phyloP scores from a whole-genome alignment of 2,888 invertebrate genomes.

The Spialia ferax region DNA sequence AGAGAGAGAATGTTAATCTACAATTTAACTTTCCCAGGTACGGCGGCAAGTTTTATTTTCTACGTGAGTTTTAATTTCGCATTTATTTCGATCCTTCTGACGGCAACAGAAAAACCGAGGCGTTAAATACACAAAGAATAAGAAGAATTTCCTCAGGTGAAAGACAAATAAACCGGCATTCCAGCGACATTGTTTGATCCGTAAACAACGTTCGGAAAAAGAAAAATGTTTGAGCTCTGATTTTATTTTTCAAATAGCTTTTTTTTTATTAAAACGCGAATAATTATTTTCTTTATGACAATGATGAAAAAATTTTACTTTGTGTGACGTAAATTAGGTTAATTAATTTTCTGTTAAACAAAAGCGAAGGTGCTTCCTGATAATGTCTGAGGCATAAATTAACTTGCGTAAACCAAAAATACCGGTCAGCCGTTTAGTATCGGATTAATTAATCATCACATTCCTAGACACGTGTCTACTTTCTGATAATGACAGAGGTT shows the following conservation, averaged over 20 bases:
- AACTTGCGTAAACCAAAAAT: no score
- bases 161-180: constrained; percentile 3
- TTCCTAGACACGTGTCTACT: no score
- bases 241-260: not conserved
- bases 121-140: no score
- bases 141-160: constrained; percentile 10
- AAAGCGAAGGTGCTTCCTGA: not conserved
- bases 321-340: not conserved
- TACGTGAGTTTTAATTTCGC: constrained; percentile 34
- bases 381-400: no score
- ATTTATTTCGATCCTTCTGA: constrained; percentile 15
- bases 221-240: not conserved
- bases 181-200: constrained; percentile 12
- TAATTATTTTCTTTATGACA: not conserved
- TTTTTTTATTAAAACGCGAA: not conserved
- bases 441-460: no score
- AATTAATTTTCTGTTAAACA: not conserved
- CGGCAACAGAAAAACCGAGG: constrained; percentile 15
- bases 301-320: not conserved
- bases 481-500: no score
- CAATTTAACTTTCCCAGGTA: constrained; percentile 39
- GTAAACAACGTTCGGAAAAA: constrained; percentile 2
- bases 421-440: no score
- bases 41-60: constrained; percentile 30
- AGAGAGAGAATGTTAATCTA: constrained; percentile 23